Percentiles rank a stretch among this genome's conserved stretches.
These are phyloP conservation scores for Watsonalla cultraria DNA, from an alignment of 2,888 invertebrate genomes.

Conservation along the genomic window DNA sequence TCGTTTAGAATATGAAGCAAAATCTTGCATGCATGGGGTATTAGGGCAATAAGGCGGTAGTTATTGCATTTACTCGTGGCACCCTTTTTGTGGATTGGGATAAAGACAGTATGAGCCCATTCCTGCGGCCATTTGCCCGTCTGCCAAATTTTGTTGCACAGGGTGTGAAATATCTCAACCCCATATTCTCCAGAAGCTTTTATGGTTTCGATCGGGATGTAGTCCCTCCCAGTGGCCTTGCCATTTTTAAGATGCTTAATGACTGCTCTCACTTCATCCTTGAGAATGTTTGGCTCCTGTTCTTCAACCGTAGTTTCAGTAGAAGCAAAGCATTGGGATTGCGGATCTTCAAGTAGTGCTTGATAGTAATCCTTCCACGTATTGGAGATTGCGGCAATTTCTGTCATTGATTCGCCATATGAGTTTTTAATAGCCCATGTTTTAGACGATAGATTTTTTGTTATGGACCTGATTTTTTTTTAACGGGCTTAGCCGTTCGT, in stretches of 20 bases:
- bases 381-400: no score
- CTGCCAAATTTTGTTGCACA: constrained; percentile 14
- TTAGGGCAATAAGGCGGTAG: constrained; percentile 13
- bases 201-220: constrained; percentile 11
- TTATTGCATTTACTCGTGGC: constrained; percentile 15
- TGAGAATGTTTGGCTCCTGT: constrained; percentile 6
- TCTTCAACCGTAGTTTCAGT: no score
- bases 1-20: constrained; percentile 9
- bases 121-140: constrained; percentile 14
- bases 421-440: no score
- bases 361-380: no score
- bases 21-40: constrained; percentile 13
- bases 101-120: constrained; percentile 13
- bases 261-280: constrained; percentile 3
- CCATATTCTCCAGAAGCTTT: constrained; percentile 9
- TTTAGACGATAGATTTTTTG: no score
- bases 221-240: constrained; percentile 6
- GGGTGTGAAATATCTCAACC: not conserved
- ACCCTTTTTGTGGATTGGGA: constrained; percentile 15
- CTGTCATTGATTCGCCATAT: no score
- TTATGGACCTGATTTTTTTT: no score
- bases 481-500: no score
- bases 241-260: constrained; percentile 5
- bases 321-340: no score
- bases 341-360: no score